Percentiles rank a stretch among this genome's conserved stretches.
These are phyloP conservation scores for Drosophila cognata DNA, from an alignment of 2,888 invertebrate species.

Conservation along the genomic window DNA sequence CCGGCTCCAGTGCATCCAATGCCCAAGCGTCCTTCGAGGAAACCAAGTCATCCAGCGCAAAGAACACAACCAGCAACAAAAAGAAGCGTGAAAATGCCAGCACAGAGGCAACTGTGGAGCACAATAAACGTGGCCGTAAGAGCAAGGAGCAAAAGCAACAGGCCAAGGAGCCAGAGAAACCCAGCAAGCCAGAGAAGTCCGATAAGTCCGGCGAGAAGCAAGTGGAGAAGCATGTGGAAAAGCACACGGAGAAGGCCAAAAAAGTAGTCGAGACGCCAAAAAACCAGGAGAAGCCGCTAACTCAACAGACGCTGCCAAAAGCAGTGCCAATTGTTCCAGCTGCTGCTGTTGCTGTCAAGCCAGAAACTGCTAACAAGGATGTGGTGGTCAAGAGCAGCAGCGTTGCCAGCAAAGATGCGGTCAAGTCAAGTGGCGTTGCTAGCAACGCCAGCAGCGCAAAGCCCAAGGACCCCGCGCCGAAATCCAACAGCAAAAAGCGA, in stretches of 20 bases:
- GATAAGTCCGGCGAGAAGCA: conserved; percentile 43
- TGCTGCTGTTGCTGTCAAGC: conserved; percentile 6
- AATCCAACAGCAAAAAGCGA: conserved; percentile 74
- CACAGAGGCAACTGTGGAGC: conserved; percentile 43
- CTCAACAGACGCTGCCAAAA: conserved; percentile 19
- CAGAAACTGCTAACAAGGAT: conserved; percentile 31
- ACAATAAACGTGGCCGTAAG: conserved; percentile 62
- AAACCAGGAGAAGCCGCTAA: conserved; percentile 27
- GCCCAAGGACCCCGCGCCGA: conserved; percentile 49
- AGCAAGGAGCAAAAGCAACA: conserved; percentile 66
- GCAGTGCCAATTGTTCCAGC: background rate
- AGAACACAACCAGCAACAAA: conserved; percentile 43
- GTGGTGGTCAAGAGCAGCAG: conserved; percentile 1
- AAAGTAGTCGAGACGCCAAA: conserved; percentile 38
- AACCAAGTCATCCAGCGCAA: conserved; percentile 51
- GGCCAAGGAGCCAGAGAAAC: conserved; percentile 58
- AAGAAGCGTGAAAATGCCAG: conserved; percentile 53
- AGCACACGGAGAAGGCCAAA: conserved; percentile 41
- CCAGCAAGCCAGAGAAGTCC: conserved; percentile 41
- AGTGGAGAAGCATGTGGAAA: conserved; percentile 40
- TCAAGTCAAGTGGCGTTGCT: conserved; percentile 13
- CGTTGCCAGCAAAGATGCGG: conserved; percentile 11
- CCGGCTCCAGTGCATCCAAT: conserved; percentile 85
- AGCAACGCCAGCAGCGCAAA: conserved; percentile 58
- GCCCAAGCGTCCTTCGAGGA: conserved; percentile 60